A percentile compares a stretch with the other conserved stretches of the same genome.
Evolutionary conservation across 2,888 invertebrate genomes (phyloP).

Genomic region (Sphinx pinastri): DNA sequence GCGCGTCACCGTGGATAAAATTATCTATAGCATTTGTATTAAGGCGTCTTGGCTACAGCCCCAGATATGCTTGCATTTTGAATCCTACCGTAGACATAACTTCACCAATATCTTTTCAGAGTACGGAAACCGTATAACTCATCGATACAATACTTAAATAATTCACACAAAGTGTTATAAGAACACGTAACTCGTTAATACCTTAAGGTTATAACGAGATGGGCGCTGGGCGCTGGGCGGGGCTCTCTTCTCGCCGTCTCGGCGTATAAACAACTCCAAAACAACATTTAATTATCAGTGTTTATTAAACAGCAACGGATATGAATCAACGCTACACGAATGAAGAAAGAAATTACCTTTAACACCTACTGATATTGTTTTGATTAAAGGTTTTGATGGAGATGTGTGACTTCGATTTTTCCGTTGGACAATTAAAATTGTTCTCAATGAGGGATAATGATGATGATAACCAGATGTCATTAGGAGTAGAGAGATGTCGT

Average conservation of each 20-base stretch:
- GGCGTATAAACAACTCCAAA: constrained; percentile 77
- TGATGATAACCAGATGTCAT: too few relatives aligned
- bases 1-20: too few relatives aligned
- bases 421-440: too few relatives aligned
- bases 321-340: constrained; percentile 57
- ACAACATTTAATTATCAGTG: constrained; percentile 82
- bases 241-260: constrained; percentile 54
- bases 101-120: not conserved
- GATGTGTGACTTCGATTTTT: constrained; percentile 15
- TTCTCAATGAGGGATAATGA: too few relatives aligned
- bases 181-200: constrained; percentile 67
- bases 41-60: too few relatives aligned
- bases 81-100: not conserved
- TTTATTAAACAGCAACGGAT: constrained; percentile 75
- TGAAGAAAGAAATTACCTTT: constrained; percentile 68
- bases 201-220: constrained; percentile 61
- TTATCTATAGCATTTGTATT: too few relatives aligned
- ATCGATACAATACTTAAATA: constrained; percentile 31
- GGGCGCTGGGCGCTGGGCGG: constrained; percentile 67
- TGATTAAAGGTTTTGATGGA: constrained; percentile 16
- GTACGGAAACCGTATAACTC: constrained; percentile 4
- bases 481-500: too few relatives aligned
- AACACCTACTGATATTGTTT: constrained; percentile 65
- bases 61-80: too few relatives aligned
- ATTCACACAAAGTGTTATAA: constrained; percentile 34